Base-by-base conservation (phyloP, 2,888 invertebrate genomes). In the Cordilura impudica region DNA sequence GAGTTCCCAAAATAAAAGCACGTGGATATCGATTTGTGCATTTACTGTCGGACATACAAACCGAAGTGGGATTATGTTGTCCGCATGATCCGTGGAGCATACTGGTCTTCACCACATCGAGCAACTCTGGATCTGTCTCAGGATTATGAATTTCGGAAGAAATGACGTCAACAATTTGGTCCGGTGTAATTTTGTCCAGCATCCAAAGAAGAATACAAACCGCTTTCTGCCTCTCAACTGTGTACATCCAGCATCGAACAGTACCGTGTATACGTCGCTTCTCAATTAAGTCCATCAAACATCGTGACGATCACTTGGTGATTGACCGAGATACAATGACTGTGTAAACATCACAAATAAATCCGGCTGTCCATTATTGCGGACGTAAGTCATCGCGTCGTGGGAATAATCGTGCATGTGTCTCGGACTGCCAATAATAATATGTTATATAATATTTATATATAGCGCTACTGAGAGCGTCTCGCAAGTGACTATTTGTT, bases 11-110 rank as follows among this genome's bases (percentile, higher is more conserved):
- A n/a, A n/a, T n/a, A n/a, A n/a, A n/a, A n/a, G n/a, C n/a, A n/a
- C n/a, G n/a, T 31, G 31, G 58, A 31, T 14, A 58, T 26, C 16
- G 58, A 2, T 58, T 31, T 26, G 58, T 31, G 31, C 35, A n/a
- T 31, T 29, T 31, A 14, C 18, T 29, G 14, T 58, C n/a, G n/a
- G n/a, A n/a, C n/a, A n/a, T n/a, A n/a, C n/a, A n/a, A n/a, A n/a
- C n/a, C n/a, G n/a, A n/a, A n/a, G n/a, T n/a, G n/a, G n/a, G n/a
- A n/a, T n/a, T n/a, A n/a, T n/a, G n/a, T n/a, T n/a, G n/a, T n/a
- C 31, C 31, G 31, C 58, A 58, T 14, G 31, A 31, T 29, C 56
- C 56, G 12, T 56, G 56, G n/a, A 56, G 10, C 56, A 56, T 56
- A 16, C 29, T 23, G 7, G 26, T 23, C 16, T 23, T 23, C 6